Base-by-base conservation (phyloP, 2,797 vertebrate species). In the Rhynchonycteris naso region DNA sequence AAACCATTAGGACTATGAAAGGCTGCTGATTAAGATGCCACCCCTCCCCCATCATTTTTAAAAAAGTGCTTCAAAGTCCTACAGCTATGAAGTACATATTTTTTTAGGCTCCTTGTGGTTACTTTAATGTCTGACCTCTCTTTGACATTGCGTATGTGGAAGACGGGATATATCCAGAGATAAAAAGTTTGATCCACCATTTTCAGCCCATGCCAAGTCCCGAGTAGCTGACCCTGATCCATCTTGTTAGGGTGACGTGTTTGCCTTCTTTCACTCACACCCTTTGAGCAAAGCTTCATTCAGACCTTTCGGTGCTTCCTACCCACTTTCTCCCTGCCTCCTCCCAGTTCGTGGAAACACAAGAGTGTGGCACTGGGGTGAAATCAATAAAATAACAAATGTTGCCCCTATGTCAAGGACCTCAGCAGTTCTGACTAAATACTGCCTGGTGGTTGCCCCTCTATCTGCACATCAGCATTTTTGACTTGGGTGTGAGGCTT, bases 111-210 rank as follows among this genome's bases (percentile, higher is more conserved):
- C 74, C 85, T 92, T 93, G 90, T 56, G 96, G 96, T 97, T 96
- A 76, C 94, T 96, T 94, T 96, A 96, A 97, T 89, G 92, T 96
- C 96, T 97, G 96, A 75, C 93, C 94, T 96, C 94, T 94, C 74
- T 93, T 94, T 96, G 93, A 95, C 91, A 92, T 86, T 1, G 4
- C 18, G 1, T 93, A 90, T 93, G 78, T 90, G 63, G 82, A 94
- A 94, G 80, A 74, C 50, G 33, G 92, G 83, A 94, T 95, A 97
- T 92, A 93, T 97, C 91, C 59, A 81, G 95, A 97, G 94, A 96
- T 95, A 96, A 96, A 96, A 96, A 94, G 63, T 88, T 89, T 88
- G 93, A 94, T 93, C 88, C 74, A 66, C 72, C 75, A 50, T 93
- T 93, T 94, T 97, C 90, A 97, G 19, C 87, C 71, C 91, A 93